phyloP scores from a whole-genome alignment of 2,797 vertebrate genomes.

The Carcharodon carcharias region DNA sequence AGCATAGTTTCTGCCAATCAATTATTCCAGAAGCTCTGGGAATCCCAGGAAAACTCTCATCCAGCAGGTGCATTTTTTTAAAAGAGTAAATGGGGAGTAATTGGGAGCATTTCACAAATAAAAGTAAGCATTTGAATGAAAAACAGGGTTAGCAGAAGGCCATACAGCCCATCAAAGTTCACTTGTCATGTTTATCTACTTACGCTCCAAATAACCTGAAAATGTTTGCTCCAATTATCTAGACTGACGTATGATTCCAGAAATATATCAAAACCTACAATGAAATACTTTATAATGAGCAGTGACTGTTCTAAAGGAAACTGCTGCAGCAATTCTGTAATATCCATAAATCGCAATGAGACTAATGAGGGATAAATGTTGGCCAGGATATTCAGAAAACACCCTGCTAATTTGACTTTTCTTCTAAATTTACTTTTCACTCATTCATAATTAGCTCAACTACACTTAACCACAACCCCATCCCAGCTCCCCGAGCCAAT shows the following conservation, averaged over 20 bases:
- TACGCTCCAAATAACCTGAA: background rate
- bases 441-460: background rate
- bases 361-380: background rate
- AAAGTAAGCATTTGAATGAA: background rate
- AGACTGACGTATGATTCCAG: background rate
- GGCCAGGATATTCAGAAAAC: background rate
- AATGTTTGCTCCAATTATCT: background rate
- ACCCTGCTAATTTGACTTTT: background rate
- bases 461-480: background rate
- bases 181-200: background rate
- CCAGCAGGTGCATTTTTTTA: background rate
- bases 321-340: background rate
- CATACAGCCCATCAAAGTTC: background rate
- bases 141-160: background rate
- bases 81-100: background rate
- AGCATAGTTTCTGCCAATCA: background rate
- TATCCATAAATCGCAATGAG: background rate
- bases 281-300: background rate
- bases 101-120: background rate
- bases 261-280: background rate
- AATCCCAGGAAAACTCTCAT: background rate
- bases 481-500: background rate
- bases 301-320: background rate
- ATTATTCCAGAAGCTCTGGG: background rate
- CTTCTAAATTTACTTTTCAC: background rate